A percentile compares a stretch with the other conserved stretches of the same genome.
Evolutionary conservation across 2,113 vertebrate species (phyloP).

Genomic region (Pachyramphus minor): DNA sequence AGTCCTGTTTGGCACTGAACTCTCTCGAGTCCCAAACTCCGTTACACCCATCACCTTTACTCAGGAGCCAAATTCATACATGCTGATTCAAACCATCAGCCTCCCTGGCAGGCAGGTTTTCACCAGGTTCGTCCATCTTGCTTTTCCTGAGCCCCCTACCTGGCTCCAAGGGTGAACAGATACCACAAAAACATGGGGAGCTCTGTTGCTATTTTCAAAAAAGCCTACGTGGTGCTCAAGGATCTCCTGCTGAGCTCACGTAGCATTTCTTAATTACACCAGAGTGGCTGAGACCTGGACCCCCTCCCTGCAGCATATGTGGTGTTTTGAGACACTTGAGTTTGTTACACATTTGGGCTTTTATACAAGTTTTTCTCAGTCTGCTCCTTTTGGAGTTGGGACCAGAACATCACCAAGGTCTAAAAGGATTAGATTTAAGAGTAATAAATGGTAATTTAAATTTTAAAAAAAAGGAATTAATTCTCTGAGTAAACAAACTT

Average conservation of each 20-base stretch:
- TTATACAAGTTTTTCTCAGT: background rate
- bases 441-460: background rate
- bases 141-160: background rate
- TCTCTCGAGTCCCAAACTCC: background rate
- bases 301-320: accelerated
- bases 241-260: background rate
- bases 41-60: background rate
- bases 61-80: background rate
- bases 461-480: background rate
- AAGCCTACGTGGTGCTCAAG: background rate
- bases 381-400: background rate
- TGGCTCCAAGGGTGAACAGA: background rate
- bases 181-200: background rate
- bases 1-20: background rate
- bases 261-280: background rate
- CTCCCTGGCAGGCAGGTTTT: background rate
- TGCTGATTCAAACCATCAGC: accelerated
- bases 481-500: constrained; percentile 41
- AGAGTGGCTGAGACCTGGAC: background rate
- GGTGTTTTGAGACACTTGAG: background rate
- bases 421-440: constrained; percentile 18
- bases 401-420: background rate
- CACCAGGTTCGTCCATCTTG: accelerated
- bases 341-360: background rate
- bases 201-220: background rate